Percentiles rank a stretch among this genome's conserved stretches.
Evolutionary conservation across 1,140 invertebrate species (phyloP).

Genomic region (Sipha flava): DNA sequence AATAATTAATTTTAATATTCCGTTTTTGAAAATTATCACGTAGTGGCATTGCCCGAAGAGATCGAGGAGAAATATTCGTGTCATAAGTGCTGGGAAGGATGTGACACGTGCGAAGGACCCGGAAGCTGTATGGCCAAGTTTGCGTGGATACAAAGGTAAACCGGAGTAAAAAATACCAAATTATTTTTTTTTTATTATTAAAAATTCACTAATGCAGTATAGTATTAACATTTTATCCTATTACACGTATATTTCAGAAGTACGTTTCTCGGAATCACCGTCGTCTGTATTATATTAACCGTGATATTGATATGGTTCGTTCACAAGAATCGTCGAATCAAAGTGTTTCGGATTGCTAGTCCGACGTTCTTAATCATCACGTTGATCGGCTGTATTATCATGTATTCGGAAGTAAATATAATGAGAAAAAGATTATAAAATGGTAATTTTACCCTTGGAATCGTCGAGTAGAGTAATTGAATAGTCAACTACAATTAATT

Average conservation of each 20-base stretch:
- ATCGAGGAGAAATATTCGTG: not conserved
- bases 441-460: too few species aligned
- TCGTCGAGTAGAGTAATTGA: too few species aligned
- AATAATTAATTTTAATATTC: too few species aligned
- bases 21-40: too few species aligned
- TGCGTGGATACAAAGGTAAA: not conserved
- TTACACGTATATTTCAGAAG: not conserved
- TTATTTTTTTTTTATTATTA: too few species aligned
- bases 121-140: conserved; percentile 5
- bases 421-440: conserved; percentile 1
- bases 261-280: conserved; percentile 3
- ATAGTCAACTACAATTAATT: too few species aligned
- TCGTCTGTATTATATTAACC: not conserved
- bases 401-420: conserved; percentile 72
- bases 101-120: not conserved
- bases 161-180: too few species aligned
- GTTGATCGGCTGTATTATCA: conserved; percentile 74
- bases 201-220: too few species aligned
- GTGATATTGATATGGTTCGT: conserved; percentile 60
- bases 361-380: conserved; percentile 83
- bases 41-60: not conserved
- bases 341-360: conserved; percentile 83
- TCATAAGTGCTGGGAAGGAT: not conserved
- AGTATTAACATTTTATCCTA: too few species aligned
- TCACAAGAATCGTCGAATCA: conserved; percentile 67